Evolutionary conservation across 2,113 vertebrate genomes (phyloP), one percentile per base, ranked within the genome.

Genomic region (Carollia perspicillata): DNA sequence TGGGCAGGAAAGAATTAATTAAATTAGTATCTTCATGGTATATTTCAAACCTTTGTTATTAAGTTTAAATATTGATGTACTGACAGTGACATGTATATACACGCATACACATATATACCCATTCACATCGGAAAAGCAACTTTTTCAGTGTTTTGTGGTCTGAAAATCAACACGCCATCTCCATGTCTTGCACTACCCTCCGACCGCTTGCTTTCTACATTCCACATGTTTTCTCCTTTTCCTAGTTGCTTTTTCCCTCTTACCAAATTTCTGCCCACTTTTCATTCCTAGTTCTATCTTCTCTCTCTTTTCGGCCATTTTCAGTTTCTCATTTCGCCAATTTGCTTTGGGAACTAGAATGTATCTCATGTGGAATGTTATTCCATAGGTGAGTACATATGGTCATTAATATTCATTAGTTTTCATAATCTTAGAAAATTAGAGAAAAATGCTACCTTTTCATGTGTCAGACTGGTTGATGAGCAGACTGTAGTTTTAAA

Each of bases 381-480:
- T 83, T 93, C 90, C 78, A 93, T 86, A 96, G 94, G 93, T 96
- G 88, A 91, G 49, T 94, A 77, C 93, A 95, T 96, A 89, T 96
- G 96, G 92, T 75, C 47, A 89, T 97, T 95, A 95, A 95, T 97
- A 98, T 97, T 96, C 94, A 97, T 88, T 69, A 86, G 78, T 91
- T 95, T 83, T 71, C 35, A 65, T 92, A 66, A 84, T 94, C 84
- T 91, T 63, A 95, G 78, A 74, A 85, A 96, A 93, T 66, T 47
- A 60, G n/a, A 5, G 49, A 17, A 84, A 96, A 94, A 65, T 53
- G n/a, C 26, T 96, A 89, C 51, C 68, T 95, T 95, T 86, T 66
- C 22, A n/a, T 40, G 92, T 95, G 63, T 95, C 84, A 95, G 63
- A 85, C 92, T 85, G 47, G 72, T 83, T 95, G 94, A 89, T 65